Percentiles rank a stretch among this genome's conserved stretches.
phyloP scores from a whole-genome alignment of 2,888 invertebrate species.

The Desoria tigrina region DNA sequence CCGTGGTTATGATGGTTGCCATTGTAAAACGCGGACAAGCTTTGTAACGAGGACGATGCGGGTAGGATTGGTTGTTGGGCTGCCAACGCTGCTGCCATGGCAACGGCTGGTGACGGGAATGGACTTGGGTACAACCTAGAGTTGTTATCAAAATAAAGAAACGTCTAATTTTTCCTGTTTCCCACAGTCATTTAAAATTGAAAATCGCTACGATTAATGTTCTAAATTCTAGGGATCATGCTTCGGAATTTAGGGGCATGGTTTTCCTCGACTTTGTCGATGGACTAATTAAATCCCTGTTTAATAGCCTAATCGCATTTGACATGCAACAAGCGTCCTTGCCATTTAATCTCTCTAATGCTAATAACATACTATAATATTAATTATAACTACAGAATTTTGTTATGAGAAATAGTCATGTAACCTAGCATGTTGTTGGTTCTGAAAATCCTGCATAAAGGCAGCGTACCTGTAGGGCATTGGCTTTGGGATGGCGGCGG shows the following conservation, averaged over 20 bases:
- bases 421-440: not conserved
- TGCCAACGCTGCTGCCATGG: constrained; percentile 50
- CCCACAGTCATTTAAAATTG: too few species aligned
- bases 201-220: too few species aligned
- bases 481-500: constrained; percentile 76
- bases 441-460: constrained; percentile 3
- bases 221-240: too few species aligned
- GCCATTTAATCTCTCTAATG: too few species aligned
- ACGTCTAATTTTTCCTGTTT: not conserved
- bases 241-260: too few species aligned
- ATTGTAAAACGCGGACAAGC: constrained; percentile 53
- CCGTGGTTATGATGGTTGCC: constrained; percentile 28
- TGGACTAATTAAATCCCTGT: too few species aligned
- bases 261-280: too few species aligned
- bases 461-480: constrained; percentile 69
- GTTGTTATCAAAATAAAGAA: constrained; percentile 11
- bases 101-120: constrained; percentile 50
- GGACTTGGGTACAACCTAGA: constrained; percentile 53
- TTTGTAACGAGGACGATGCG: constrained; percentile 51
- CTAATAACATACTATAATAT: too few species aligned
- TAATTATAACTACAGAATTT: too few species aligned
- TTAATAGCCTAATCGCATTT: too few species aligned
- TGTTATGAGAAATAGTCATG: too few species aligned
- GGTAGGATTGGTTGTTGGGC: constrained; percentile 50
- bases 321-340: too few species aligned